Evolutionary conservation across 92 coral and sea anemone species (phyloP).

Genomic region (Virgularia gustaviana): DNA sequence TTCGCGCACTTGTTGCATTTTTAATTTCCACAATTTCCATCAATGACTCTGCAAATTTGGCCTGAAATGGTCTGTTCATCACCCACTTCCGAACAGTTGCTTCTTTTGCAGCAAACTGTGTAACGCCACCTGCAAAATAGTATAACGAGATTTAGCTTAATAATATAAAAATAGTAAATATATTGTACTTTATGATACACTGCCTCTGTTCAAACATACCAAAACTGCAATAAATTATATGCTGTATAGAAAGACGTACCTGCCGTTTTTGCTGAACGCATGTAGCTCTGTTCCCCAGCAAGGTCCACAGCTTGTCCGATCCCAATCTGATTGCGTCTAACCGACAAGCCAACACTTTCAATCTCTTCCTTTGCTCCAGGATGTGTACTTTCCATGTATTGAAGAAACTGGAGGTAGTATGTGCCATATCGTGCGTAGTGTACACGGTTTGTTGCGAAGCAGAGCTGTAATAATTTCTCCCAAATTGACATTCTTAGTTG

Average conservation of each 20-base stretch:
- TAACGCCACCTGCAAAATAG: conserved; percentile 1
- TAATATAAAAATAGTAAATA: no score
- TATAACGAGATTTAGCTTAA: neutral
- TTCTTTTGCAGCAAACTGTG: conserved; percentile 15
- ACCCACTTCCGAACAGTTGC: conserved; percentile 3
- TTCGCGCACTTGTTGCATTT: neutral
- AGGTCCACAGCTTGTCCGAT: conserved; percentile 17
- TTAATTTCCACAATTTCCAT: neutral
- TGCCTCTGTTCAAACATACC: no score
- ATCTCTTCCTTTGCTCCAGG: conserved; percentile 27
- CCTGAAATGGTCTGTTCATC: conserved; percentile 19
- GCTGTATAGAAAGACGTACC: no score
- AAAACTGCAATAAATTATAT: no score
- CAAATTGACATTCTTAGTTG: neutral
- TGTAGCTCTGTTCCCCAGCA: conserved; percentile 11
- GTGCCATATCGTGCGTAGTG: conserved; percentile 23
- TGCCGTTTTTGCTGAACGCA: conserved; percentile 8
- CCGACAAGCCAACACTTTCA: conserved; percentile 16
- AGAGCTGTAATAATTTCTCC: conserved; percentile 3
- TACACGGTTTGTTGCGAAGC: conserved; percentile 17
- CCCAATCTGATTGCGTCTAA: neutral
- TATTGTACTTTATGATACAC: no score
- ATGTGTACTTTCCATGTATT: conserved; percentile 4
- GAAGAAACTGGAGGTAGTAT: neutral
- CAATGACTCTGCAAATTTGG: neutral